These are phyloP conservation scores for Siderastrea radians DNA, from an alignment of 92 coral and sea anemone genomes.

Conservation along the genomic window DNA sequence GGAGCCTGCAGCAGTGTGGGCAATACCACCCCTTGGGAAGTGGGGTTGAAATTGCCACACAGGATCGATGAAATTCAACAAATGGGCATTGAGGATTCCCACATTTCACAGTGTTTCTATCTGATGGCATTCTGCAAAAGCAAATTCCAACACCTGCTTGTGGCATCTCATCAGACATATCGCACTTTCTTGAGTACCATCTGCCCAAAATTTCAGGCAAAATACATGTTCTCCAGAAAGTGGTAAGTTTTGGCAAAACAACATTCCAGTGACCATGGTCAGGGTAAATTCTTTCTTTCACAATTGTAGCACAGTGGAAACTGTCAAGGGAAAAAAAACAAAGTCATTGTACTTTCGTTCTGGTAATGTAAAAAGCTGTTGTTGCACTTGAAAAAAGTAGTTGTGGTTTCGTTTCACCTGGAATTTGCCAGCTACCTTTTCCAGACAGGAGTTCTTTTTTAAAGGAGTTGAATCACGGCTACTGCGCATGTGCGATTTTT, in stretches of 20 bases:
- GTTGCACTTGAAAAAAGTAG: conserved; percentile 63
- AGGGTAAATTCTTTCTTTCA: conserved; percentile 68
- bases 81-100: background rate
- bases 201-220: conserved; percentile 77
- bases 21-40: conserved; percentile 13
- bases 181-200: conserved; percentile 73
- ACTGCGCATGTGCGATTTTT: too few species aligned
- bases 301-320: conserved; percentile 21
- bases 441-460: conserved; percentile 41
- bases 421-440: conserved; percentile 40
- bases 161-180: conserved; percentile 19
- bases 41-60: conserved; percentile 8
- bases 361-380: conserved; percentile 52
- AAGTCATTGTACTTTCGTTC: conserved; percentile 48
- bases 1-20: conserved; percentile 24
- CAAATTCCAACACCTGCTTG: conserved; percentile 52
- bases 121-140: conserved; percentile 67
- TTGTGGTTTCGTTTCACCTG: conserved; percentile 37
- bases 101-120: background rate
- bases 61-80: conserved; percentile 5
- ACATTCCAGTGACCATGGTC: conserved; percentile 45
- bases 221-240: conserved; percentile 78
- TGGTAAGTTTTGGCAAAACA: conserved; percentile 62
- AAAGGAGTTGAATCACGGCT: too few species aligned
- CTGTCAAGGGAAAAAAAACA: conserved; percentile 47